Conservation (phyloP, 2,888 invertebrate species). For the Conops quadrifasciatus region DNA sequence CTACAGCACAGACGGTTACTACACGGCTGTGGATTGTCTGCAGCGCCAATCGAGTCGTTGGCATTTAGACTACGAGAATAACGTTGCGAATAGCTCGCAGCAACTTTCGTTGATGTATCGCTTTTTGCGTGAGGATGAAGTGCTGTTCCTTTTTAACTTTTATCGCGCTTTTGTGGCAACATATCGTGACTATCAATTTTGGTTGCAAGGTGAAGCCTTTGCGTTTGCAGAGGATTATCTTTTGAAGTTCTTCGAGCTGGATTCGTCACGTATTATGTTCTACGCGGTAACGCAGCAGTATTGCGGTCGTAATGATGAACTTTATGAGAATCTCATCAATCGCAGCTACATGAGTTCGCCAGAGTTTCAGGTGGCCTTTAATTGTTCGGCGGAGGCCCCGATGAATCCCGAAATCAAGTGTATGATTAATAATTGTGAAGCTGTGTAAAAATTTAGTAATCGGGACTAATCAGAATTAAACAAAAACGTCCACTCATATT, state of each 20-base stretch:
- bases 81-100: not conserved
- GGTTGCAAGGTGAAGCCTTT: slow-evolving; percentile 60
- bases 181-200: slow-evolving; percentile 55
- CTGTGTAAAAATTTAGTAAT: not conserved
- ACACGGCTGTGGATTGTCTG: slow-evolving; percentile 58
- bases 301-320: slow-evolving; percentile 53
- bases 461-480: not conserved
- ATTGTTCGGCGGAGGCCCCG: slow-evolving; percentile 47
- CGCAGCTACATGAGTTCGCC: slow-evolving; percentile 59
- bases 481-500: not conserved
- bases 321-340: slow-evolving; percentile 54
- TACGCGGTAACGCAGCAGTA: slow-evolving; percentile 59
- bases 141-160: slow-evolving; percentile 52
- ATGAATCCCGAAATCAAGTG: slow-evolving; percentile 60
- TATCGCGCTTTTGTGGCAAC: slow-evolving; percentile 55
- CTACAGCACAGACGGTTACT: slow-evolving; percentile 55
- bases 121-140: slow-evolving; percentile 46
- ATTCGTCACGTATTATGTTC: slow-evolving; percentile 54
- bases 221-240: slow-evolving; percentile 59
- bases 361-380: slow-evolving; percentile 57
- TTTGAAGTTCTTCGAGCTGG: slow-evolving; percentile 54
- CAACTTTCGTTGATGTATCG: slow-evolving; percentile 44
- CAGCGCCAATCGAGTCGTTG: slow-evolving; percentile 49
- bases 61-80: slow-evolving; percentile 27
- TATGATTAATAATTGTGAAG: slow-evolving; percentile 47